Base-by-base conservation (phyloP, 1,140 invertebrate species). In the Leptinotarsa lineolata region DNA sequence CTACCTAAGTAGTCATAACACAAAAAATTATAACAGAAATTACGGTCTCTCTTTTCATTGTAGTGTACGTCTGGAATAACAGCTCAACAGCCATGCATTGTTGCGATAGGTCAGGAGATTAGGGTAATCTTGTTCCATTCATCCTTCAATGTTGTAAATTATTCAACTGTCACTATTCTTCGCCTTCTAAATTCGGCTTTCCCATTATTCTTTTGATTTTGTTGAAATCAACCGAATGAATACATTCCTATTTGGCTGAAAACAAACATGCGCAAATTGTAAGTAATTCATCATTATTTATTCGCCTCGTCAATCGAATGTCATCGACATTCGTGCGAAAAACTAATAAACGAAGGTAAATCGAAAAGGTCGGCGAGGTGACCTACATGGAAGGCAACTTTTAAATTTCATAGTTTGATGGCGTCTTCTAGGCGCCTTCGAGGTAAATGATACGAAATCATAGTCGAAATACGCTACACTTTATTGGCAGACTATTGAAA, bases 361-460 rank as follows among this genome's bases (percentile, higher is more conserved):
- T 24, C 15, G 63, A 65, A 39, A 64, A 65, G 63, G 63, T 39
- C 63, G 39, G 6, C 16, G 63, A 5, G 39, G 63, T 65, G 63
- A 65, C 63, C 63, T 65, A 65, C 63, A 65, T 65, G 16, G 22
- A 22, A 65, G 39, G 13, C 39, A 22, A 65, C 22, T 39, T 65
- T 65, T 65, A 65, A 65, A 30, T 65, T 65, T 65, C 63, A 65
- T 65, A 65, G 63, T 65, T 65, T 65, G 63, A 65, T 24, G 63
- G 63, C 63, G 63, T 65, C 63, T 65, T n/a, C 11, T 21, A 65
- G 63, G 63, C 63, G 63, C 63, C 63, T 30, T 24, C 20, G 63
- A 65, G 24, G 63, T 65, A 65, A 65, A 65, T 65, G 22, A 65
- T 65, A 39, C 39, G 63, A 24, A 65, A 24, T 65, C 24, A 65